A percentile compares a stretch with the other conserved stretches of the same genome.
Conservation (phyloP, 2,888 invertebrate genomes). For the Schizaphis graminum region DNA sequence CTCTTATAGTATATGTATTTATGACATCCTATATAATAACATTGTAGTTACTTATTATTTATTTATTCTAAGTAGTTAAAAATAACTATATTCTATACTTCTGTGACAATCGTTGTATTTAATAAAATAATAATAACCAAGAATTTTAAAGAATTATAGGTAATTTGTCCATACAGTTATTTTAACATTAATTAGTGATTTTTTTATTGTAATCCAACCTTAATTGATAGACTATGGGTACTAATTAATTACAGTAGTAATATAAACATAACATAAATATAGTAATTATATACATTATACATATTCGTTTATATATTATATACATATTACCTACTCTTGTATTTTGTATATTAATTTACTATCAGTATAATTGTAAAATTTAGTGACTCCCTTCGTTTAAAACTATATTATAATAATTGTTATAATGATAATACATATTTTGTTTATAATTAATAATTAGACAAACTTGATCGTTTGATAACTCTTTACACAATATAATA, state of each 20-base stretch:
- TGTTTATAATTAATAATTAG: conserved; percentile 19
- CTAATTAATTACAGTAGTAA: neutral
- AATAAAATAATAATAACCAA: neutral
- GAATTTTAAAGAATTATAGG: neutral
- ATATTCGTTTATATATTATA: neutral
- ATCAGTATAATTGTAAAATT: neutral
- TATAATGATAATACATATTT: neutral
- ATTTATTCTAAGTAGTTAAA: neutral
- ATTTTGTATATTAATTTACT: neutral
- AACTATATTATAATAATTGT: conserved; percentile 1
- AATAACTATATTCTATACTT: neutral
- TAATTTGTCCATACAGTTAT: neutral
- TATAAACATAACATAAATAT: neutral
- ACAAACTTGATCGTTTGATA: neutral
- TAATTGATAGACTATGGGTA: neutral
- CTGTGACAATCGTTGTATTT: neutral
- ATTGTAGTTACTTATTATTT: neutral
- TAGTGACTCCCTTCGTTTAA: neutral
- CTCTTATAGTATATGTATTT: neutral
- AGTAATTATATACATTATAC: neutral
- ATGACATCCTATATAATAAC: neutral
- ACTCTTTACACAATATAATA: neutral
- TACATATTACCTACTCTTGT: neutral
- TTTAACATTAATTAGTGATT: neutral
- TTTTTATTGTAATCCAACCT: neutral